Conservation (phyloP, 2,113 vertebrate genomes). For the Siniperca chuatsi region DNA sequence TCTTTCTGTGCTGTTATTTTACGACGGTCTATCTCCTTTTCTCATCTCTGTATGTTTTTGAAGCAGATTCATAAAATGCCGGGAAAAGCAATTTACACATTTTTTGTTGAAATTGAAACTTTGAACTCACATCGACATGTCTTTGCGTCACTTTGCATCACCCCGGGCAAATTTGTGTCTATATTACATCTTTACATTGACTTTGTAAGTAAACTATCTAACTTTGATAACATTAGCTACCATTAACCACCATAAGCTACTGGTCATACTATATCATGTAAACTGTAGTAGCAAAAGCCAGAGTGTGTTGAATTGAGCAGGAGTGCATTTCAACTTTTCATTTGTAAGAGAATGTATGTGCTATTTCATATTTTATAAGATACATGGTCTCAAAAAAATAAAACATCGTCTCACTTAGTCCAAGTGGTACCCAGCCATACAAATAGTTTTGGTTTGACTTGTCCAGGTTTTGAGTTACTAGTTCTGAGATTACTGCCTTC, state of each 20-base stretch:
- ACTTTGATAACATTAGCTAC: not conserved
- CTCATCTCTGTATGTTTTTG: not conserved
- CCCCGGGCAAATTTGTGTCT: not conserved
- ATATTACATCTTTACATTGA: not conserved
- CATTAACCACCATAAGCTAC: too few species aligned
- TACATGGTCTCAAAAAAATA: too few species aligned
- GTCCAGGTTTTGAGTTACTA: not conserved
- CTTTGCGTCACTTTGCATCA: not conserved
- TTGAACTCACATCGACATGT: not conserved
- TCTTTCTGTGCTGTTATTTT: not conserved
- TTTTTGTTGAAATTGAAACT: not conserved
- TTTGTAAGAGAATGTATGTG: too few species aligned
- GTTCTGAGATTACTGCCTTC: not conserved
- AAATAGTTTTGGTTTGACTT: not conserved
- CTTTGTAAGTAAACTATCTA: not conserved
- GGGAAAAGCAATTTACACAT: too few species aligned
- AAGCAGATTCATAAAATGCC: not conserved
- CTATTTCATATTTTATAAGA: too few species aligned
- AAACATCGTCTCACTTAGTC: not conserved
- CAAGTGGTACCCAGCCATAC: not conserved
- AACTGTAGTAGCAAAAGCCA: too few species aligned
- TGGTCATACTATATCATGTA: too few species aligned
- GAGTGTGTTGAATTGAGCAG: too few species aligned
- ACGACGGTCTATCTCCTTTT: not conserved
- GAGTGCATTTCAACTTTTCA: too few species aligned